Conservation (phyloP, 1,140 invertebrate genomes). For the Cotesia chilonis region DNA sequence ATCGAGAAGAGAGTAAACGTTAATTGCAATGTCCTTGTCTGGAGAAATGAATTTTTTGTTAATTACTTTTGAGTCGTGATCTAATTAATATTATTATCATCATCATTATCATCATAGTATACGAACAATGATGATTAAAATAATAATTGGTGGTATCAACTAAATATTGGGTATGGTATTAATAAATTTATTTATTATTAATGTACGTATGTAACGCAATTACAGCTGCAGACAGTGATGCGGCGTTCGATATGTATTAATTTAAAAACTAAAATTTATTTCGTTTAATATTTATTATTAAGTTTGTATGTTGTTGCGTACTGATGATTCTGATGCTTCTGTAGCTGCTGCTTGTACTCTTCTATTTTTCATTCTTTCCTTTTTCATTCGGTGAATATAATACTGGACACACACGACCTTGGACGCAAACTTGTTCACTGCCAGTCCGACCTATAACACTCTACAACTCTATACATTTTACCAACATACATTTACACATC, state of each 20-base stretch:
- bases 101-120: background rate
- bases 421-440: constrained; percentile 38
- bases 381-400: constrained; percentile 21
- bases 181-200: too few species aligned
- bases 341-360: constrained; percentile 16
- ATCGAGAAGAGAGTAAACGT: constrained; percentile 29
- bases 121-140: too few species aligned
- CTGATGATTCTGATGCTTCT: background rate
- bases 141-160: too few species aligned
- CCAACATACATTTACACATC: too few species aligned
- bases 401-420: constrained; percentile 32
- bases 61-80: constrained; percentile 2
- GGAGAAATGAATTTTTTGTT: background rate
- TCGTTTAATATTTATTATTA: constrained; percentile 15
- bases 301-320: constrained; percentile 3
- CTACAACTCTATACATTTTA: constrained; percentile 10
- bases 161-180: too few species aligned
- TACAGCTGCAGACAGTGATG: constrained; percentile 38
- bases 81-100: background rate
- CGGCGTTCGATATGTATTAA: background rate
- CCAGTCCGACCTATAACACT: constrained; percentile 31
- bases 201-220: constrained; percentile 25
- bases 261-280: background rate
- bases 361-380: constrained; percentile 30
- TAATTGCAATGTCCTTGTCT: constrained; percentile 50